Percentiles rank a stretch among this genome's conserved stretches.
Conservation (phyloP, 2,888 invertebrate genomes). For the Ptychoptera albimana region DNA sequence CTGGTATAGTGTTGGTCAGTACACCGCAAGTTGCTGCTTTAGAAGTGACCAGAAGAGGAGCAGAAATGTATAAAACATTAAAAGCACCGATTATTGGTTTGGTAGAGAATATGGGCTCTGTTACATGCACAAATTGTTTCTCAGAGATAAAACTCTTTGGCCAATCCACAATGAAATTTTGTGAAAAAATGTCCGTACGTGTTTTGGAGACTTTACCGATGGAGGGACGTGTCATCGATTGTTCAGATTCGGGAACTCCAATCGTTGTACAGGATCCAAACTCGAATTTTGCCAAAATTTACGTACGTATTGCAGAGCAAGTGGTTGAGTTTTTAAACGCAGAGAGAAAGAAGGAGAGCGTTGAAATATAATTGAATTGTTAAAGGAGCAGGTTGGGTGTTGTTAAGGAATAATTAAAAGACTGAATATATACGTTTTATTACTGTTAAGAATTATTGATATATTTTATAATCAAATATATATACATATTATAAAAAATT, state of each 20-base stretch:
- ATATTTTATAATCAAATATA: neutral
- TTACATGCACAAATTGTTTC: slow-evolving; percentile 62
- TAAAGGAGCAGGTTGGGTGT: neutral
- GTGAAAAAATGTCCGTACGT: slow-evolving; percentile 45
- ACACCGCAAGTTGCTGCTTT: slow-evolving; percentile 83
- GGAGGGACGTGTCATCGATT: slow-evolving; percentile 21
- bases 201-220: slow-evolving; percentile 43
- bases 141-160: slow-evolving; percentile 60
- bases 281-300: slow-evolving; percentile 20
- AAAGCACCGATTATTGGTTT: slow-evolving; percentile 73
- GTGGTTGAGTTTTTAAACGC: slow-evolving; percentile 12
- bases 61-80: slow-evolving; percentile 74
- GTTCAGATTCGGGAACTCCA: slow-evolving; percentile 25
- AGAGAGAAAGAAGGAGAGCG: neutral
- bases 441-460: too few relatives aligned
- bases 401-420: slow-evolving; percentile 1
- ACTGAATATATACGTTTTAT: too few relatives aligned
- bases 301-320: slow-evolving; percentile 12
- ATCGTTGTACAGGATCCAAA: slow-evolving; percentile 21
- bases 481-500: too few relatives aligned
- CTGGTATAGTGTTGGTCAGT: slow-evolving; percentile 80
- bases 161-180: slow-evolving; percentile 41
- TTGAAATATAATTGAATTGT: too few relatives aligned
- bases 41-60: slow-evolving; percentile 71
- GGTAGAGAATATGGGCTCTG: slow-evolving; percentile 79